Conservation (phyloP, 2,113 vertebrate species). For the Alaudala cheleensis region DNA sequence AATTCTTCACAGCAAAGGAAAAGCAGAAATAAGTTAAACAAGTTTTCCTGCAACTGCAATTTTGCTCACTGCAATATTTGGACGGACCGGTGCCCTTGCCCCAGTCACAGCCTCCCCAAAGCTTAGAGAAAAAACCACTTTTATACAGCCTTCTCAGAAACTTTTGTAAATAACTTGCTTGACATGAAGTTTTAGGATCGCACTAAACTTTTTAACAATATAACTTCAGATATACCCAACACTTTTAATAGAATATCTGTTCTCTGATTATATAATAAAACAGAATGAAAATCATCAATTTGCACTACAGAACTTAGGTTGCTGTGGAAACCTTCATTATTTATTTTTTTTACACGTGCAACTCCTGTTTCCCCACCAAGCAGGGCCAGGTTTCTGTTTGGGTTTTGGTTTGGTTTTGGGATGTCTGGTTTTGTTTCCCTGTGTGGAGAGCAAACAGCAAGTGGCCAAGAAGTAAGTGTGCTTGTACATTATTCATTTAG, state of each 20-base stretch:
- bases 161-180: neutral
- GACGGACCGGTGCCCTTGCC: neutral
- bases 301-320: slow-evolving; percentile 52
- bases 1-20: neutral
- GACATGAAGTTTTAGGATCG: neutral
- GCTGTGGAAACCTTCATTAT: slow-evolving; percentile 70
- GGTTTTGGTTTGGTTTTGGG: neutral
- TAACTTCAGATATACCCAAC: neutral
- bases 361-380: neutral
- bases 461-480: neutral
- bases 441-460: neutral
- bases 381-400: neutral
- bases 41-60: neutral
- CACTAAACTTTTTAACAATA: neutral
- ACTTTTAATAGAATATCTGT: slow-evolving; percentile 50
- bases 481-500: neutral
- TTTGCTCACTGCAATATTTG: neutral
- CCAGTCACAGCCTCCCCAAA: neutral
- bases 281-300: slow-evolving; percentile 51
- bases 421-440: neutral
- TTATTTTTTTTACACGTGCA: slow-evolving; percentile 38
- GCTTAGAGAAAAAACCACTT: neutral
- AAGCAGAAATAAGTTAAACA: neutral
- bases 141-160: neutral
- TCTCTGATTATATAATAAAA: slow-evolving; percentile 67